Evolutionary conservation across 2,797 vertebrate species (phyloP).

Genomic region (Sarcoramphus papa): DNA sequence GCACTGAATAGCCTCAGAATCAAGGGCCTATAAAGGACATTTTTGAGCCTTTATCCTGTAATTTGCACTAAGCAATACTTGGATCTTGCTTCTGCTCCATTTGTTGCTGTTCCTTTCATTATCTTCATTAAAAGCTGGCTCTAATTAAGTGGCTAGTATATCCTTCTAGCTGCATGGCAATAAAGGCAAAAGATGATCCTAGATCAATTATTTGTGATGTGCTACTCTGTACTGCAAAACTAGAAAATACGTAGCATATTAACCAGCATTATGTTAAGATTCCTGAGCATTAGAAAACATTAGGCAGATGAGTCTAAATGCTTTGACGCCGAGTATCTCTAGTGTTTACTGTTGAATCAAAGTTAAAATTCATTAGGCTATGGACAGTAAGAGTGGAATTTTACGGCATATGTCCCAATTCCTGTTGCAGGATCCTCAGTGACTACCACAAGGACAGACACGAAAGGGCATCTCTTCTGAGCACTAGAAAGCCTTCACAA

Average conservation of each 20-base stretch:
- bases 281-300: neutral
- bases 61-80: neutral
- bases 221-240: neutral
- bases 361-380: neutral
- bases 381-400: neutral
- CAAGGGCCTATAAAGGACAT: neutral
- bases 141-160: neutral
- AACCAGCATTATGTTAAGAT: neutral
- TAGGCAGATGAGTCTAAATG: neutral
- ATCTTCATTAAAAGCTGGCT: conserved; percentile 5
- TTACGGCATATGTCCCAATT: neutral
- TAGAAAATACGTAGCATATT: neutral
- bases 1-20: neutral
- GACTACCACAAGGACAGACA: neutral
- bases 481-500: neutral
- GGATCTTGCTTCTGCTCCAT: neutral
- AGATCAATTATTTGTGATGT: neutral
- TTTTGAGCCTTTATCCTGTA: neutral
- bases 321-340: neutral
- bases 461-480: neutral
- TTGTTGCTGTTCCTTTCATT: neutral
- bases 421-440: neutral
- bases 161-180: neutral
- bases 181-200: neutral
- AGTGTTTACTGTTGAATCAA: neutral